phyloP scores from a whole-genome alignment of 1,140 invertebrate species.

The Euwallacea fornicatus region DNA sequence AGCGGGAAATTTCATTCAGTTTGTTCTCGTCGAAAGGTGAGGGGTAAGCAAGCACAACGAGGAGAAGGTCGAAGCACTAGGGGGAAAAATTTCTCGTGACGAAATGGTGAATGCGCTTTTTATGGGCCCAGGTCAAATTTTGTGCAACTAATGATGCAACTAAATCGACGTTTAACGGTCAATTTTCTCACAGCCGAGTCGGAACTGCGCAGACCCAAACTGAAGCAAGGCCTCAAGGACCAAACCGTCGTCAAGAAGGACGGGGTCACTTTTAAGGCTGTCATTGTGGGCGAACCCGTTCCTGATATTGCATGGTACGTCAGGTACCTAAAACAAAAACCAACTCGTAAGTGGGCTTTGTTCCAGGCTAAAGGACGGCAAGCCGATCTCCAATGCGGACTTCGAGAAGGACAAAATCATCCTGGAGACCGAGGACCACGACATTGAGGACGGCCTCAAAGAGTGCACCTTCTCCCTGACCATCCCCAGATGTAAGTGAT shows the following conservation, averaged over 20 bases:
- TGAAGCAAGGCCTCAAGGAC: constrained; percentile 65
- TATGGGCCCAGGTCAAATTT: too few species aligned
- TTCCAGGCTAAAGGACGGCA: constrained; percentile 56
- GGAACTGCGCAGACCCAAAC: constrained; percentile 75
- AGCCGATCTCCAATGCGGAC: constrained; percentile 55
- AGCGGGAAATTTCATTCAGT: too few species aligned
- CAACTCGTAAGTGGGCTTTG: background rate
- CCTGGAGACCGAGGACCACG: constrained; percentile 61
- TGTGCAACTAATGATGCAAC: too few species aligned
- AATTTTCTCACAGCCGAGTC: constrained; percentile 60
- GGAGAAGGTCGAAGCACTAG: too few species aligned
- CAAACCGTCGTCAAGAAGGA: constrained; percentile 70
- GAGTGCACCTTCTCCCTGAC: constrained; percentile 72
- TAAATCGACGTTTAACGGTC: background rate
- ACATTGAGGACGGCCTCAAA: constrained; percentile 71
- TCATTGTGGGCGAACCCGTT: constrained; percentile 79
- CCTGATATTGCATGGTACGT: constrained; percentile 62
- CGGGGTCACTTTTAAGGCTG: constrained; percentile 70
- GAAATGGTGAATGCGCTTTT: too few species aligned
- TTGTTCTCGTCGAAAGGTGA: too few species aligned
- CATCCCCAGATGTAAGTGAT: constrained; percentile 61
- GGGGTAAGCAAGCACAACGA: too few species aligned
- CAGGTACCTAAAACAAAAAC: background rate
- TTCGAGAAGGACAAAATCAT: constrained; percentile 54
- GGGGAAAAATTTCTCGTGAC: too few species aligned